Percentiles rank a stretch among this genome's conserved stretches.
Evolutionary conservation across 2,888 invertebrate species (phyloP).

Genomic region (Lymantria dispar): DNA sequence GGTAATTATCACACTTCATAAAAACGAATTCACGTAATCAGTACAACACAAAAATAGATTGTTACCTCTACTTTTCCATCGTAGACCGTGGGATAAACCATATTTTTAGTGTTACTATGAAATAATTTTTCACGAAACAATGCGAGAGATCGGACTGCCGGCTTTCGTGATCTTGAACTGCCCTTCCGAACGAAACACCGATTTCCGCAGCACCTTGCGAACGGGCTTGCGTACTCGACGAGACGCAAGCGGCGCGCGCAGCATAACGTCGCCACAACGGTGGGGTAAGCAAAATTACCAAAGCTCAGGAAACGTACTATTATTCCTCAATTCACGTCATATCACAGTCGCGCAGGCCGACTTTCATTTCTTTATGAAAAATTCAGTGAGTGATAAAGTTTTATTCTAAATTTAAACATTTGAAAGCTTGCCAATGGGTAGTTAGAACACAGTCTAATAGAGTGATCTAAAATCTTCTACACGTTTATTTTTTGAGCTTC

Average conservation of each 20-base stretch:
- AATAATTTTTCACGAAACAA: constrained; percentile 52
- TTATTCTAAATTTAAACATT: constrained; percentile 60
- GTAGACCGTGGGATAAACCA: constrained; percentile 74
- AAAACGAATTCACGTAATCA: constrained; percentile 49
- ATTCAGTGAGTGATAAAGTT: constrained; percentile 28
- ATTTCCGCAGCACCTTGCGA: constrained; percentile 56
- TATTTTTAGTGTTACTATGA: constrained; percentile 47
- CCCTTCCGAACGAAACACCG: constrained; percentile 74
- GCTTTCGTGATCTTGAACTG: constrained; percentile 80
- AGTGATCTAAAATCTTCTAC: not conserved
- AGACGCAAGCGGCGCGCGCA: constrained; percentile 68
- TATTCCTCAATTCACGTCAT: constrained; percentile 20
- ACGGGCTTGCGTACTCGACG: constrained; percentile 65
- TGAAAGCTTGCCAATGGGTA: constrained; percentile 59
- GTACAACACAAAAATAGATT: constrained; percentile 42
- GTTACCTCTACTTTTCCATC: constrained; percentile 69
- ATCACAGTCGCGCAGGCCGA: constrained; percentile 1
- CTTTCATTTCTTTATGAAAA: constrained; percentile 9
- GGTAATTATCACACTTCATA: constrained; percentile 34
- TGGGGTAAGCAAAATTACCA: constrained; percentile 52
- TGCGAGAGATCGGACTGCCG: constrained; percentile 55
- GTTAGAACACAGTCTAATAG: not conserved
- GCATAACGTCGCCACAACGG: constrained; percentile 44
- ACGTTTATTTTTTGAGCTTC: not conserved
- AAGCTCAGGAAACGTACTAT: constrained; percentile 40